A percentile compares a stretch with the other conserved stretches of the same genome.
These are phyloP conservation scores for Galleria mellonella DNA, from an alignment of 1,140 invertebrate genomes.

Conservation along the genomic window DNA sequence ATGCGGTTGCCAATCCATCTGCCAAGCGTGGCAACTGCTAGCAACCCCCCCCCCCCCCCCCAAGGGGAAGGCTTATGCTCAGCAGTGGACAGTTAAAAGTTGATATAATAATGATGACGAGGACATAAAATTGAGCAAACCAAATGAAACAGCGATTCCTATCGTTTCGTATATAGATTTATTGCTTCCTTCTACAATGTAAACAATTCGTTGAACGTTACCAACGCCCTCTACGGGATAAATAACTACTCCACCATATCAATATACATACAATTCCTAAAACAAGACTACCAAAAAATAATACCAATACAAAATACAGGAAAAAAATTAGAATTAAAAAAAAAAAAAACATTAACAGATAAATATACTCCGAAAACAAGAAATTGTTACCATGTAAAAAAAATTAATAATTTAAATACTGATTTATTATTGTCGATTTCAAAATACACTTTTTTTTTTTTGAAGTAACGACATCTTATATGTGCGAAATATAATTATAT, in stretches of 20 bases:
- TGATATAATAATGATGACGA: no score
- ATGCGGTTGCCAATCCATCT: no score
- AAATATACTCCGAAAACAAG: slow-evolving; percentile 64
- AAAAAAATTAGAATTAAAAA: slow-evolving; percentile 29
- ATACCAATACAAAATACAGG: slow-evolving; percentile 53
- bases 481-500: slow-evolving; percentile 20
- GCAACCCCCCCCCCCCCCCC: no score
- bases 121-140: no score
- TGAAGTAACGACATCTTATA: not conserved
- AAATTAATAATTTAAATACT: slow-evolving; percentile 41
- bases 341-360: slow-evolving; percentile 58
- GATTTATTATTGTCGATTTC: slow-evolving; percentile 35
- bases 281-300: slow-evolving; percentile 45
- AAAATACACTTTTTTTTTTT: slow-evolving; percentile 15
- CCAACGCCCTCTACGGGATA: slow-evolving; percentile 24
- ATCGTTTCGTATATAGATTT: slow-evolving; percentile 44
- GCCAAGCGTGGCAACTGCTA: no score
- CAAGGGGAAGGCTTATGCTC: no score
- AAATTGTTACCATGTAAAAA: slow-evolving; percentile 24
- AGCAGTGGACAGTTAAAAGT: no score
- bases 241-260: slow-evolving; percentile 37
- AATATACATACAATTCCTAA: slow-evolving; percentile 42
- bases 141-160: slow-evolving; percentile 29
- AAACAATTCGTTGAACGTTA: slow-evolving; percentile 60
- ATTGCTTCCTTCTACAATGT: slow-evolving; percentile 57